phyloP scores from a whole-genome alignment of 1,140 invertebrate genomes.

The Temnothorax longispinosus region DNA sequence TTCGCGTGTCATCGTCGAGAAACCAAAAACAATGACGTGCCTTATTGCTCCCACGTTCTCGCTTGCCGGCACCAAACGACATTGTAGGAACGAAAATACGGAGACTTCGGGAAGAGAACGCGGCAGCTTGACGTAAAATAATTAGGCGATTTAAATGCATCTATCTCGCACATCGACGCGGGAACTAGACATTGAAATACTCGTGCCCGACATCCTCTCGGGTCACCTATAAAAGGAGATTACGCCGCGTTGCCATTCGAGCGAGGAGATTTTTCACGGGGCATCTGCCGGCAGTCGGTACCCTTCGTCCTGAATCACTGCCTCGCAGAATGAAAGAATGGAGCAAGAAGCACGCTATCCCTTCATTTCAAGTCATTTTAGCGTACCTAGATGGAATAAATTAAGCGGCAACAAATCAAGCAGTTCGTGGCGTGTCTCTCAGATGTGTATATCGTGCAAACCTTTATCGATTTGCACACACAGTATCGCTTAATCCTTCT shows the following conservation, averaged over 20 bases:
- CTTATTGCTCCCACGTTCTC: neutral
- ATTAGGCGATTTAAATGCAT: conserved; percentile 67
- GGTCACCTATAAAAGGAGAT: conserved; percentile 52
- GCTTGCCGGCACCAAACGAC: too few species aligned
- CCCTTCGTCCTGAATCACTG: conserved; percentile 3
- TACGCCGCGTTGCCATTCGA: conserved; percentile 34
- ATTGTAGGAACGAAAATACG: neutral
- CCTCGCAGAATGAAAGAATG: neutral
- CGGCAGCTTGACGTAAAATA: conserved; percentile 55
- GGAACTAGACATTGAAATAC: conserved; percentile 55
- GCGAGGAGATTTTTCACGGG: conserved; percentile 64
- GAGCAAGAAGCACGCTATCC: neutral
- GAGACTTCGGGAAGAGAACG: neutral
- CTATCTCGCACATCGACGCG: conserved; percentile 40
- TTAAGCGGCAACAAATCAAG: neutral
- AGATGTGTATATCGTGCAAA: neutral
- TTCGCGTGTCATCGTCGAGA: neutral
- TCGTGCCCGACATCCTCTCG: conserved; percentile 22
- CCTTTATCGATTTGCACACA: too few species aligned
- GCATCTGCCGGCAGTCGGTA: conserved; percentile 62
- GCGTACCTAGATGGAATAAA: neutral
- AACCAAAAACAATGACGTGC: conserved; percentile 22
- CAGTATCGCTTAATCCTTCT: too few species aligned
- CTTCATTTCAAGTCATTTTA: neutral
- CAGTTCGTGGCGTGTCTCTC: neutral